Base-by-base conservation (phyloP, 2,888 invertebrate genomes). In the Caenorhabditis sp. region DNA sequence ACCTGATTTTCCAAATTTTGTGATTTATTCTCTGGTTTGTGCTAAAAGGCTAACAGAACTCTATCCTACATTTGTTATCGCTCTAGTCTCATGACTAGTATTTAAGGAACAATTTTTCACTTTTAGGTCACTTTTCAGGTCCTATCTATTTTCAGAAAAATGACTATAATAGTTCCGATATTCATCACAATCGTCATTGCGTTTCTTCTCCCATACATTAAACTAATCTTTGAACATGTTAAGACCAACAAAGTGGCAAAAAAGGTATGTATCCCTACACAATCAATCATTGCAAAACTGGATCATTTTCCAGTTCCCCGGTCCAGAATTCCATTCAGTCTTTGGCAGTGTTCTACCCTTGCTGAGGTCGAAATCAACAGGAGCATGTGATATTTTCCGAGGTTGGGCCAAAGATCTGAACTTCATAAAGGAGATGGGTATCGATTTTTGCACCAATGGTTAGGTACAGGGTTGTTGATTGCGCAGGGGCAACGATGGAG, bases 401-500 rank as follows among this genome's bases (percentile, higher is more conserved):
- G 62, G 57, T 10, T 72, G 67, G 72, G 68, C 72, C 8, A 59
- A 53, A 36, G 72, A 68, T 31, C 57, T 53, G 81, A 86, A 59
- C 78, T 88, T 14, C 83, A 85, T 38, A 89, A 89, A 77, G 86
- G 88, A 38, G 76, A 74, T 26, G 88, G 88, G 63, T 90, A 90
- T 80, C 75, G 83, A 14, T 89, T 88, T 68, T 81, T 90, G 1
- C 83, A 87, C 63, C 88, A 89, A 1, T 90, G 90, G 90, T 85
- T 90, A 1, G 89, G 89, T 17, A 88, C 88, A 21, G 90, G 90
- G 5, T 84, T 90, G 1, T 84, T 90, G 2, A 88, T 88, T 14
- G 64, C 62, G 50, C 59, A 25, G 50, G 31, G n/a, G n/a, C n/a
- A 74, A 21, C 38, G 90, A 81, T 90, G 90, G 90, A 87, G 85